A percentile compares a stretch with the other conserved stretches of the same genome.
These are phyloP conservation scores for Nannoperca australis DNA, from an alignment of 2,797 vertebrate genomes.

Conservation along the genomic window DNA sequence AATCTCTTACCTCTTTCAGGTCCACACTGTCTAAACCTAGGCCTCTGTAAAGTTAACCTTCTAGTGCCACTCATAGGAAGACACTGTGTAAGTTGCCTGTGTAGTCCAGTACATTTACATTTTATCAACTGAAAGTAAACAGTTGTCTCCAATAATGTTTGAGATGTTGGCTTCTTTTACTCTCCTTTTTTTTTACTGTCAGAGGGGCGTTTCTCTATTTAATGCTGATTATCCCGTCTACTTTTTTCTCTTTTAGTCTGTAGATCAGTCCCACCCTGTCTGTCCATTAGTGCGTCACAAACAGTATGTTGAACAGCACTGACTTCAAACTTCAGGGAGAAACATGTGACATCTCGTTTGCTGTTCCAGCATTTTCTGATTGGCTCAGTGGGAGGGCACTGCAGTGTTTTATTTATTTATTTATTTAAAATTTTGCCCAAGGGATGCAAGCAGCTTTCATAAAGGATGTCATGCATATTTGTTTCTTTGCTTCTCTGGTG, in stretches of 20 bases:
- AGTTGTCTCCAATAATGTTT: neutral
- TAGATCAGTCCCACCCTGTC: neutral
- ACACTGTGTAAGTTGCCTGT: neutral
- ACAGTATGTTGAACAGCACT: neutral
- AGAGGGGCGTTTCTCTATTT: neutral
- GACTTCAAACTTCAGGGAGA: conserved; percentile 35
- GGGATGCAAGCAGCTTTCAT: conserved; percentile 15
- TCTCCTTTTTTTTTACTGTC: neutral
- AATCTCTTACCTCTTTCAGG: neutral
- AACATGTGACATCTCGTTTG: conserved; percentile 16
- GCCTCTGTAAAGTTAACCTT: neutral
- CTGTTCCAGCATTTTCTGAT: conserved; percentile 16
- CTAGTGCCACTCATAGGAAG: neutral
- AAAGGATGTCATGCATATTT: neutral
- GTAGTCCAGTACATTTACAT: neutral
- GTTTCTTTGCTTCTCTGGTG: conserved; percentile 22
- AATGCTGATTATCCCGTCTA: neutral
- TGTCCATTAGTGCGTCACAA: neutral
- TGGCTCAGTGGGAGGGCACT: conserved; percentile 6
- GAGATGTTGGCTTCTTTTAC: neutral
- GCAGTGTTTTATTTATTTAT: conserved; percentile 16
- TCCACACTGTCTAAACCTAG: neutral
- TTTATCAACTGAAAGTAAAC: neutral
- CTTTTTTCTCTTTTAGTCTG: neutral
- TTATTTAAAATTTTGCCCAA: conserved; percentile 19